A percentile compares a stretch with the other conserved stretches of the same genome.
Evolutionary conservation across 2,797 vertebrate species (phyloP).

Genomic region (Phyllotis vaccarum): DNA sequence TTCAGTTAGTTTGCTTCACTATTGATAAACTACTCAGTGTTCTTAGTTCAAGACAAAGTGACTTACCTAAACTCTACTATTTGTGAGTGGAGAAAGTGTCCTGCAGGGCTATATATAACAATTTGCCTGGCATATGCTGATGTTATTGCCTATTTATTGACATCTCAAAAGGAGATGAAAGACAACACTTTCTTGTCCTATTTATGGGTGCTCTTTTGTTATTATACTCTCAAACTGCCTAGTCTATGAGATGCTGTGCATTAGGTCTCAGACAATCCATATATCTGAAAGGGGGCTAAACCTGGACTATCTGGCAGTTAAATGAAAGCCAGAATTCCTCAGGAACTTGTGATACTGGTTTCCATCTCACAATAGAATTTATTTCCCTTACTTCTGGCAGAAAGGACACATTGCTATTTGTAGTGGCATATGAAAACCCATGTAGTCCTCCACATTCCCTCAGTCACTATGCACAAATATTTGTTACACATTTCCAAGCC

Average conservation of each 20-base stretch:
- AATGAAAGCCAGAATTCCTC: not conserved
- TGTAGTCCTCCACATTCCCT: not conserved
- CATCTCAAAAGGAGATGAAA: not conserved
- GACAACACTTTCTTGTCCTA: not conserved
- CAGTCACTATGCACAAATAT: not conserved
- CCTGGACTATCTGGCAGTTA: not conserved
- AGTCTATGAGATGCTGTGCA: not conserved
- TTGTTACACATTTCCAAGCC: not conserved
- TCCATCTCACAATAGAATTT: not conserved
- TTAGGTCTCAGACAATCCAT: not conserved
- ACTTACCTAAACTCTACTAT: not conserved
- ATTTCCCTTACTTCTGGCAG: not conserved
- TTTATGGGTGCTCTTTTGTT: slow-evolving; percentile 33
- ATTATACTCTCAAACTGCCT: slow-evolving; percentile 55
- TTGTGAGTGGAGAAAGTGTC: not conserved
- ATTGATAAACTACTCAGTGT: not conserved
- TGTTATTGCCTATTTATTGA: not conserved
- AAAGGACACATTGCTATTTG: too few species aligned
- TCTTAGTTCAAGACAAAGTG: not conserved
- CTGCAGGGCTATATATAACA: not conserved
- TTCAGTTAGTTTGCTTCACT: not conserved
- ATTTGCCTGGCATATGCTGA: not conserved
- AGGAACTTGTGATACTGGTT: not conserved
- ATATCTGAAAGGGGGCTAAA: not conserved
- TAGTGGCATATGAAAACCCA: not conserved